Conservation (phyloP, 1,140 invertebrate genomes). For the Rhizoglyphus robini region DNA sequence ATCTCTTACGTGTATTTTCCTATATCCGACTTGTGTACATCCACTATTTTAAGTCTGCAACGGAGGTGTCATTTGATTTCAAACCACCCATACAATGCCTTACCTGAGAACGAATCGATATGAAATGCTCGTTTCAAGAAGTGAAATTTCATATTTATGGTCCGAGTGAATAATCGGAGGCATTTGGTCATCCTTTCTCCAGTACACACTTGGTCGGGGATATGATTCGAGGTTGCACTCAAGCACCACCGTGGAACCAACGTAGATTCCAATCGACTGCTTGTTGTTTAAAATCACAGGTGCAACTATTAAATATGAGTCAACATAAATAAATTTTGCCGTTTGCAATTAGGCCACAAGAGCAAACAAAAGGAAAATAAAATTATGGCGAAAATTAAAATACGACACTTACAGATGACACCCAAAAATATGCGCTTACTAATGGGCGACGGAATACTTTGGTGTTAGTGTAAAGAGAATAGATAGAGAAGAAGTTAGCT, state of each 20-base stretch:
- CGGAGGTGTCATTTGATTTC: background rate
- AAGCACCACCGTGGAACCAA: constrained; percentile 33
- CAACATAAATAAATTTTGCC: background rate
- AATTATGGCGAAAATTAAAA: background rate
- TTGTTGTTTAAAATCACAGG: constrained; percentile 38
- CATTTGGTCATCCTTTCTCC: constrained; percentile 22
- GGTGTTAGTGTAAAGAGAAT: background rate
- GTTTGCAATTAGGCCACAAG: too few species aligned
- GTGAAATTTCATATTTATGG: constrained; percentile 24
- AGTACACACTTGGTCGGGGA: constrained; percentile 26
- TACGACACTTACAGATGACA: constrained; percentile 57
- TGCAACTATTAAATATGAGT: constrained; percentile 30
- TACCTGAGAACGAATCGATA: constrained; percentile 6
- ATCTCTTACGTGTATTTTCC: constrained; percentile 77
- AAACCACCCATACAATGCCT: background rate
- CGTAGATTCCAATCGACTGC: constrained; percentile 35
- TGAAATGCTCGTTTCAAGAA: background rate
- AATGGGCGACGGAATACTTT: constrained; percentile 58
- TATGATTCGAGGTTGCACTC: constrained; percentile 35
- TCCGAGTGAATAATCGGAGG: constrained; percentile 26
- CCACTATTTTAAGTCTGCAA: constrained; percentile 21
- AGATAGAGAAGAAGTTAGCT: background rate
- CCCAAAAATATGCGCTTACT: constrained; percentile 58
- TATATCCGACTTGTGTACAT: constrained; percentile 45
- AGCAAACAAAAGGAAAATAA: background rate